A percentile compares a stretch with the other conserved stretches of the same genome.
Evolutionary conservation across 1,140 invertebrate genomes (phyloP).

Genomic region (Neodiprion fabricii): DNA sequence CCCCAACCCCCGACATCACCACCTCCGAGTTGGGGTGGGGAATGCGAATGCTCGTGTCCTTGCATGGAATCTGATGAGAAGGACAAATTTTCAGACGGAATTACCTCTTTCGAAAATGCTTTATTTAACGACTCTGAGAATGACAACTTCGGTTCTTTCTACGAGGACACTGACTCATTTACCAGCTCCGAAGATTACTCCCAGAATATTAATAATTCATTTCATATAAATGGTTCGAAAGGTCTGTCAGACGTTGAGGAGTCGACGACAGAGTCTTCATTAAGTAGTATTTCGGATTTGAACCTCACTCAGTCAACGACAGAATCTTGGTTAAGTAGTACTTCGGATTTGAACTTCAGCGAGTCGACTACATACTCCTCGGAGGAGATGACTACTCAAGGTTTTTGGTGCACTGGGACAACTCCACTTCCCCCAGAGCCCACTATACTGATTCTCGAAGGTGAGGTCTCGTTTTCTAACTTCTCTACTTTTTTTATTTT

Average conservation of each 20-base stretch:
- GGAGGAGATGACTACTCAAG: constrained; percentile 48
- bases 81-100: constrained; percentile 54
- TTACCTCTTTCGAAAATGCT: constrained; percentile 50
- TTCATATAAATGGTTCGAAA: constrained; percentile 16
- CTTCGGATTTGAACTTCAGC: constrained; percentile 23
- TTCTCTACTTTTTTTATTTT: constrained; percentile 10
- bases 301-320: background rate
- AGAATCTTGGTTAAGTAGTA: constrained; percentile 26
- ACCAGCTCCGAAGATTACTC: constrained; percentile 38
- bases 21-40: constrained; percentile 64
- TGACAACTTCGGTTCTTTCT: constrained; percentile 5
- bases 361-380: constrained; percentile 30
- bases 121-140: constrained; percentile 19
- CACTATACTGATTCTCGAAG: constrained; percentile 77
- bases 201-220: constrained; percentile 30
- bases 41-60: constrained; percentile 78
- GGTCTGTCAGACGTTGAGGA: background rate
- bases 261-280: constrained; percentile 18
- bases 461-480: constrained; percentile 62
- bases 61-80: constrained; percentile 61
- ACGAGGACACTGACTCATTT: constrained; percentile 35
- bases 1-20: constrained; percentile 41
- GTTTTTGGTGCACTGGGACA: constrained; percentile 59
- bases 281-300: constrained; percentile 22
- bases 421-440: constrained; percentile 71